Base-by-base conservation (phyloP, 1,140 invertebrate genomes). In the Drosophila subpulchrella region DNA sequence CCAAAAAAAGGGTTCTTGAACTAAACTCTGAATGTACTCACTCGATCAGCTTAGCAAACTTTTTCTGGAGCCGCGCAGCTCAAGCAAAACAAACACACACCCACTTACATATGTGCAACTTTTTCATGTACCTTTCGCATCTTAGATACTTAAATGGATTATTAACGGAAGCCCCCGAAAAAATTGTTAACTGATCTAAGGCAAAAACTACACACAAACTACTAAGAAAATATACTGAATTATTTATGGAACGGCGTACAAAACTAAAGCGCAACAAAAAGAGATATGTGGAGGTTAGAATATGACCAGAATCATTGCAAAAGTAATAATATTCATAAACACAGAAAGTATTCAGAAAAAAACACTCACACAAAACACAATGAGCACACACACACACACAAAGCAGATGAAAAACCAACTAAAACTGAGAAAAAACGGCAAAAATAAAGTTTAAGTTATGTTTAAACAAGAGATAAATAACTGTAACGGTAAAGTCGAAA, bases 91-190 rank as follows among this genome's bases (percentile, higher is more conserved):
- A 46, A 20, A 67, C 42, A 56, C 44, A 46, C 70, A 82, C 59
- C 61, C 56, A 84, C 65, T 53, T 75, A 71, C 50, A 86, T 70
- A 78, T 71, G 60, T 60, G 78, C 61, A 81, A 81, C 66, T 78
- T 86, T 81, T 88, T 90, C 79, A 91, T 80, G 86, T 90, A 90
- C 86, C 86, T 90, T 89, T 79, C 79, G 76, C 86, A 89, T 89
- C 71, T 89, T 89, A 89, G 84, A 89, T 78, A 80, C 76, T 83
- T 63, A 68, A 83, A 70, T 34, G 51, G 65, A 71, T 48, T 71
- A 71, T 71, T 71, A 67, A 61, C 55, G 38, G 53, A 63, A 73
- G 51, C 38, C 54, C 61, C 47, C 27, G 27, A 41, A 56, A 72
- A 66, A 59, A 66, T 79, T 71, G 63, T 79, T 90, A 78, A 86